Evolutionary conservation across 2,797 vertebrate species (phyloP), one percentile per base, ranked within the genome.

Genomic region (Kryptolebias ocellatus): DNA sequence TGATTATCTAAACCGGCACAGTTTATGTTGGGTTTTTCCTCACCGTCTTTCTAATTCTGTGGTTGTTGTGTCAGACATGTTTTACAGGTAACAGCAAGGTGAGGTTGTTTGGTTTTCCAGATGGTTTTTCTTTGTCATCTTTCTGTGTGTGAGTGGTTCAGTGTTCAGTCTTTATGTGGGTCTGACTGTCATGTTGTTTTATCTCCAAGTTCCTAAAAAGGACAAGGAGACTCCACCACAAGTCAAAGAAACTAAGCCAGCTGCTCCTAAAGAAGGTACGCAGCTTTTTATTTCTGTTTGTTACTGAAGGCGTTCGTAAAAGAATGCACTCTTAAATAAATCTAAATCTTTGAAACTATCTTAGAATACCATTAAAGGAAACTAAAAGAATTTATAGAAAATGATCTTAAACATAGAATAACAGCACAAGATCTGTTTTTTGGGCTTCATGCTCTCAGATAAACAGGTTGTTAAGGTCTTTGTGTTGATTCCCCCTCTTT

Each of bases 191-290:
- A 17, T 81, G 6, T 0, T 78, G 5, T 90, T 85, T 87, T 46
- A 66, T 83, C 86, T 84, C 64, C 9, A 93, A 93, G 90, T 79
- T 81, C 79, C 83, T 28, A 72, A 64, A 34, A 82, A 90, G 78
- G 76, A 88, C 58, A 83, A 83, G 74, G 78, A 82, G 47, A 5
- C 51, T 0, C 71, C 65, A 3, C 44, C 71, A 52, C 63, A 78
- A 39, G 51, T 34, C 29, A 85, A 70, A 80, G 83, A 89, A 45
- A 34, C 75, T 54, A 80, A 85, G 60, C 79, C 78, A 53, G 63
- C 52, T 16, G 65, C 80, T 82, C 76, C 67, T 61, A 58, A 2
- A 75, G 67, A 78, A 93, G 91, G 91, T 92, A 91, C n/a, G 31
- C 3, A 18, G 28, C 54, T 17, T 60, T 42, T 78, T 42, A 42